Conservation (phyloP, 2,797 vertebrate species). For the Macropus fuliginosus region DNA sequence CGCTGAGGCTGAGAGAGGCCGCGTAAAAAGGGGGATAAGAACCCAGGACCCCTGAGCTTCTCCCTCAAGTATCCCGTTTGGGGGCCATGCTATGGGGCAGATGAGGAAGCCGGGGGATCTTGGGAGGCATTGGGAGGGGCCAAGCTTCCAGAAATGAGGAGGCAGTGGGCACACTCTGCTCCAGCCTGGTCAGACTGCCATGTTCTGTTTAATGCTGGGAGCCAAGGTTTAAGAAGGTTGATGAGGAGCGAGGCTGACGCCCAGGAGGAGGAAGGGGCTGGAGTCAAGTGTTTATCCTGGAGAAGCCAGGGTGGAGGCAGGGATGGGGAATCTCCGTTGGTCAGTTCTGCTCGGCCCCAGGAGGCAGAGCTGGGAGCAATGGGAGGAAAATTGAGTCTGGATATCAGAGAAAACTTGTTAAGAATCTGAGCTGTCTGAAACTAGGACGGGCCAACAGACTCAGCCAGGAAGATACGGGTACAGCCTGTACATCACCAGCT, state of each 20-base stretch:
- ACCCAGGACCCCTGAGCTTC: neutral
- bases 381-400: neutral
- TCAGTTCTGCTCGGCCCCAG: too few species aligned
- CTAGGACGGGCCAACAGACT: too few species aligned
- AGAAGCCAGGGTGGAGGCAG: too few species aligned
- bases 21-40: neutral
- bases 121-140: neutral
- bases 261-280: neutral
- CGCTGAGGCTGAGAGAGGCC: neutral
- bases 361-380: neutral
- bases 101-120: neutral
- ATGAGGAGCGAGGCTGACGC: neutral
- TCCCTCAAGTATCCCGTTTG: neutral
- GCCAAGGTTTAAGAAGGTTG: neutral
- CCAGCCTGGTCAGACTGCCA: neutral
- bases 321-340: too few species aligned
- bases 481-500: neutral
- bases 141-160: neutral
- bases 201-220: too few species aligned
- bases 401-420: neutral
- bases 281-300: too few species aligned
- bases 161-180: too few species aligned
- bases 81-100: neutral
- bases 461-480: neutral
- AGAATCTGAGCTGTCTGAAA: too few species aligned